A percentile compares a stretch with the other conserved stretches of the same genome.
Conservation (phyloP, 1,140 invertebrate genomes). For the Tetragonula clypearis region DNA sequence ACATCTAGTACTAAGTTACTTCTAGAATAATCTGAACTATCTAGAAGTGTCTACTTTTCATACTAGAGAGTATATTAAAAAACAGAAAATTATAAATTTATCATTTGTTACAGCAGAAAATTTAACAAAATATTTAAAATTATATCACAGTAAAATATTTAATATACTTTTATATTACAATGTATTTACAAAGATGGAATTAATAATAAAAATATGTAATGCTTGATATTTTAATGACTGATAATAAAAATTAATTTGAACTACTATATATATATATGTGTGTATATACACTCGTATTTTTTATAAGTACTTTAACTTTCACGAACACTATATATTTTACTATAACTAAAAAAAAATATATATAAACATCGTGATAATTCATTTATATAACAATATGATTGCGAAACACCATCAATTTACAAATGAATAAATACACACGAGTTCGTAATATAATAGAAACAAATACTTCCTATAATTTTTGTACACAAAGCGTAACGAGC, state of each 20-base stretch:
- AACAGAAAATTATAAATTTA: neutral
- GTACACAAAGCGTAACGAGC: neutral
- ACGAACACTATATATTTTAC: neutral
- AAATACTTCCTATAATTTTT: conserved; percentile 3
- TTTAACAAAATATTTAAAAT: neutral
- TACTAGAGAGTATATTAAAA: neutral
- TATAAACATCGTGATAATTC: neutral
- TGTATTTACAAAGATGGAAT: neutral
- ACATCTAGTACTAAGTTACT: conserved; percentile 3
- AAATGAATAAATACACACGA: neutral
- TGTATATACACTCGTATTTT: too few relatives aligned
- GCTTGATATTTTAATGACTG: neutral
- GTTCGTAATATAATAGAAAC: neutral
- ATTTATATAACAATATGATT: neutral
- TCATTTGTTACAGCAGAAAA: neutral
- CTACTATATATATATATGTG: neutral
- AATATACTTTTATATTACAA: neutral
- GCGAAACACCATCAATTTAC: neutral
- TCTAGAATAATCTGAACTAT: conserved; percentile 11
- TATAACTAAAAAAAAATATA: neutral
- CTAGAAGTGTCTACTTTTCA: neutral
- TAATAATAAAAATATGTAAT: neutral
- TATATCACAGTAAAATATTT: neutral
- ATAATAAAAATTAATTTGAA: neutral
- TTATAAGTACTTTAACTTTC: neutral